Percentiles rank a stretch among this genome's conserved stretches.
Evolutionary conservation across 1,140 invertebrate species (phyloP).

Genomic region (Panonychus citri): DNA sequence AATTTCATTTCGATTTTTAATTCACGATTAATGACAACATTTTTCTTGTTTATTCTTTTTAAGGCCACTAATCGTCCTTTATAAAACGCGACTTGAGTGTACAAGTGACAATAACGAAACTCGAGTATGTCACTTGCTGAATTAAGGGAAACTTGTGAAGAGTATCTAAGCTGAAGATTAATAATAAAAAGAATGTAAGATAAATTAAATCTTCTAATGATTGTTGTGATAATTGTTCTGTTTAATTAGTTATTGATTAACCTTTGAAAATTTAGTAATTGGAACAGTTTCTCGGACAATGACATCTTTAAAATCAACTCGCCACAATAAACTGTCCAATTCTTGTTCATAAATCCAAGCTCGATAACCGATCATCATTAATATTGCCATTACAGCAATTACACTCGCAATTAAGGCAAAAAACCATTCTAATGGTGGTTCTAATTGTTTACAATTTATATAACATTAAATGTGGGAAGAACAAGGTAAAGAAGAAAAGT

Average conservation of each 20-base stretch:
- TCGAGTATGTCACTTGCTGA: constrained; percentile 53
- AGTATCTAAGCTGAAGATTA: constrained; percentile 1
- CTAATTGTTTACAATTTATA: not conserved
- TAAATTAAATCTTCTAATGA: not conserved
- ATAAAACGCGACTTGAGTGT: constrained; percentile 67
- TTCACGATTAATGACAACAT: constrained; percentile 62
- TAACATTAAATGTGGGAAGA: too few species aligned
- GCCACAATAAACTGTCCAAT: constrained; percentile 77
- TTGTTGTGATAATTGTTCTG: not conserved
- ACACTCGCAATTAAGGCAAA: not conserved
- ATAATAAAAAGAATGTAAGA: not conserved
- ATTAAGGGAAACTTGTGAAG: constrained; percentile 47
- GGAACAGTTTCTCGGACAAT: constrained; percentile 22
- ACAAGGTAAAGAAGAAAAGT: too few species aligned
- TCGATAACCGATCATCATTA: constrained; percentile 24
- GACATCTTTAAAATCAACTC: constrained; percentile 75
- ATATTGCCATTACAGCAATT: not conserved
- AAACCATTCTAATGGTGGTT: not conserved
- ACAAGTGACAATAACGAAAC: constrained; percentile 59
- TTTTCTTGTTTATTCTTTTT: constrained; percentile 56
- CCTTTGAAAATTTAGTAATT: constrained; percentile 2
- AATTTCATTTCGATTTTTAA: constrained; percentile 89
- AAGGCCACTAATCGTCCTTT: constrained; percentile 62
- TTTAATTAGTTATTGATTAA: constrained; percentile 5
- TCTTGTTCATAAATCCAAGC: constrained; percentile 90